Base-by-base conservation (phyloP, 2,888 invertebrate species). In the Merodon equestris region DNA sequence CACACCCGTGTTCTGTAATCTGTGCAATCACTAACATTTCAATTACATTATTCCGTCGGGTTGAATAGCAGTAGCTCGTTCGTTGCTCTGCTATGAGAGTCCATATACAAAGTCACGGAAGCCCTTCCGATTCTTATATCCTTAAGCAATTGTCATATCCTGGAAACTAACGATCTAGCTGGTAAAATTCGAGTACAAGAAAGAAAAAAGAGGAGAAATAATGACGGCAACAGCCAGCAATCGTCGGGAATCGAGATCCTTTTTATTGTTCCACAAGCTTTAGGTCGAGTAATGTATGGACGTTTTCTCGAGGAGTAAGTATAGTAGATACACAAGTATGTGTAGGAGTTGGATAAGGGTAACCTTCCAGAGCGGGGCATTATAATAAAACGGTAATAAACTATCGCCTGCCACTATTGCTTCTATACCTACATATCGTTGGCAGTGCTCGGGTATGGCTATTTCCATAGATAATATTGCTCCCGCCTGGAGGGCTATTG, bases 91-190 rank as follows among this genome's bases (percentile, higher is more conserved):
- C 10, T 40, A 15, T 14, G 61, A 13, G 50, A 14, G 15, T 44
- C 42, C 47, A 38, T n/a, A 36, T 17, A 44, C 36, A 50, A 48
- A 73, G 54, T 42, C 40, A 58, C 51, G 34, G 44, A 60, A 61
- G 56, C 51, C 57, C 66, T 66, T 77, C 72, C 57, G 57, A 67
- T 77, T 63, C 61, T 36, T 53, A 72, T 63, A 72, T 67, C 67
- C 77, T 72, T 47, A 67, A 63, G 72, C 72, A 77, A 67, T 77
- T 56, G 61, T 72, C 67, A 63, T 73, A 77, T 77, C 67, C 67
- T 61, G 61, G 5, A 61, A 72, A 67, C 72, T 76, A 66, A 76
- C 66, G 56, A 71, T 56, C 66, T 60, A 40, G 53, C 63, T 67
- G 60, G 38, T 38, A 66, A 38, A 38, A 7, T 27, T 27, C 7